A percentile compares a stretch with the other conserved stretches of the same genome.
phyloP scores from a whole-genome alignment of 1,140 invertebrate species.

The Meteorus sp. region DNA sequence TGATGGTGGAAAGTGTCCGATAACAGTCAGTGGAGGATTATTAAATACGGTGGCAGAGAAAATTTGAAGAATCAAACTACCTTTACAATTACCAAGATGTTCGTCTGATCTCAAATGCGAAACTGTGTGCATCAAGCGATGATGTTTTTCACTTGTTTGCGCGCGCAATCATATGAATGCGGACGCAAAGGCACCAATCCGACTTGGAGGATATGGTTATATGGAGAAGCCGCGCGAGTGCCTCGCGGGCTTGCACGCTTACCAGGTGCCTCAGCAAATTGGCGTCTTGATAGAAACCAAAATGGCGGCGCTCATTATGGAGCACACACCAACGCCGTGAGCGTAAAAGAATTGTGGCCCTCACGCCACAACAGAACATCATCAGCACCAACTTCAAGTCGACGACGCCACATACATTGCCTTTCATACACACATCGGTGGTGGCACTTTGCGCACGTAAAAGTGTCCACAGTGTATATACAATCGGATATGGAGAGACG shows the following conservation, averaged over 20 bases:
- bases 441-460: too few species aligned
- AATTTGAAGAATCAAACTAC: constrained; percentile 25
- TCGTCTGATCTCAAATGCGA: constrained; percentile 27
- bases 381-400: too few species aligned
- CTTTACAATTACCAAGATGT: constrained; percentile 29
- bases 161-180: constrained; percentile 19
- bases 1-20: too few species aligned
- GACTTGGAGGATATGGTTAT: too few species aligned
- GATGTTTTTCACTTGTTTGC: neutral
- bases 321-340: neutral
- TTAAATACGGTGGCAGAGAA: constrained; percentile 20
- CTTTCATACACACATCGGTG: too few species aligned
- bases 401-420: too few species aligned
- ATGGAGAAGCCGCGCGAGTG: constrained; percentile 14
- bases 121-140: too few species aligned
- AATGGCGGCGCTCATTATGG: constrained; percentile 30
- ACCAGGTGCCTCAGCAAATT: constrained; percentile 40
- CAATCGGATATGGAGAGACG: neutral
- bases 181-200: too few species aligned
- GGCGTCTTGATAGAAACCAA: constrained; percentile 34
- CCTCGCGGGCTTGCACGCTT: constrained; percentile 28
- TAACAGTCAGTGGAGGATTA: too few species aligned
- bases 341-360: neutral
- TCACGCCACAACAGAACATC: constrained; percentile 2
- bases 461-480: neutral